Evolutionary conservation across 1,140 invertebrate species (phyloP), one percentile per base, ranked within the genome.

Genomic region (Drosophila novamexicana): DNA sequence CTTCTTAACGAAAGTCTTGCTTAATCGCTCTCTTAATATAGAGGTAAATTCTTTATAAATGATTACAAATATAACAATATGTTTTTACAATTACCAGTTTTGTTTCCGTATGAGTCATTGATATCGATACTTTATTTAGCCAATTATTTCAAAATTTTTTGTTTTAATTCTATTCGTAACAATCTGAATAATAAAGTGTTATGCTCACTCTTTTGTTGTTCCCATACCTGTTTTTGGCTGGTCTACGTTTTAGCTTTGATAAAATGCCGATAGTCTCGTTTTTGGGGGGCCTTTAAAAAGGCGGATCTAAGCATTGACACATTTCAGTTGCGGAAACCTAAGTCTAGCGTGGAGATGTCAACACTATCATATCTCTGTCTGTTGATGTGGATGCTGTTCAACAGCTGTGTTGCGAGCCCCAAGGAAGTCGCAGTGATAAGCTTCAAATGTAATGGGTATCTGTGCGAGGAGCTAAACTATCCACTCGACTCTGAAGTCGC

Each of bases 281-380:
- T 47, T 61, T 57, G 34, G n/a, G 37, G 52, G n/a, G 12, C 14
- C 52, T 50, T 79, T 78, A 76, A 77, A 83, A 80, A 77, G 73
- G 39, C 49, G 42, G 61, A 62, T 57, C 52, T 53, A 49, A 54
- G 16, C 49, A 37, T 53, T 71, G 58, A 77, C 44, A 64, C 36
- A 52, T 67, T 57, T 84, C 68, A 84, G 81, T 84, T 74, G 57
- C 69, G 69, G 57, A 80, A 83, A 49, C 42, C 39, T 16, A 29
- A 53, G 52, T 64, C 40, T 9, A 53, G 37, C 22, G 59, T 54
- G 32, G 58, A 68, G 36, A 69, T 80, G 67, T 77, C 64, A 72
- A 65, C 49, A 37, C 9, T 16, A 39, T 53, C 14, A 7, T 69
- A 45, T 54, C 18, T 69, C 9, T 70, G 37, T 67, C 14, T 67